Evolutionary conservation across 2,888 invertebrate genomes (phyloP), one percentile per base, ranked within the genome.

Genomic region (Drosophila infuscata): DNA sequence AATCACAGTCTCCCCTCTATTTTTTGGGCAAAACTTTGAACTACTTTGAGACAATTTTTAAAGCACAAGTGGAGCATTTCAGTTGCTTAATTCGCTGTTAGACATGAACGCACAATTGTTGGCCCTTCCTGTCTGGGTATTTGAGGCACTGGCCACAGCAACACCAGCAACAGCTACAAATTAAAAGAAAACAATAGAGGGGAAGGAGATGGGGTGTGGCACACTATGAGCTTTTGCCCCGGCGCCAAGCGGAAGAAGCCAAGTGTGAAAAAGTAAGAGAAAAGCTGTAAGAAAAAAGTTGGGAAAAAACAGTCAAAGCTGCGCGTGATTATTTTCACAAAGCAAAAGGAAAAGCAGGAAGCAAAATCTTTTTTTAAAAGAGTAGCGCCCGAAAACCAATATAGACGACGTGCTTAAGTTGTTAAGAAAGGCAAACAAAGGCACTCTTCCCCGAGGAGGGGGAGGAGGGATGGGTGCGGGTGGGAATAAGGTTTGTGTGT

Each of bases 361-460:
- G 83, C 67, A 58, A 68, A 79, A 79, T 78, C 79, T 74, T 78
- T 69, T 75, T 78, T 70, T 64, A 59, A 74, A 70, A 76, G 73
- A 75, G 75, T 76, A 78, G 67, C 78, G 86, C 79, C 77, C 81
- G 79, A 88, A 88, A 87, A 88, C 86, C 89, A 87, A 87, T 87
- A 87, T 82, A 79, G 82, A 84, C 83, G 87, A 89, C 87, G 87
- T 88, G 87, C 89, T 89, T 84, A 88, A 88, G 87, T 88, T 88
- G 87, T 89, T 89, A 87, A 89, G 87, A 88, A 89, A 79, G 75
- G 76, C 88, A 88, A 86, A 83, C 86, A 88, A 88, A 86, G 73
- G 79, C 76, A 54, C 52, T 73, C 57, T 46, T 38, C 15, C 25
- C 46, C 15, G 8, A 7, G 12, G 20, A 12, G 51, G 30, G 11